These are phyloP conservation scores for Agonopterix alstromeriana DNA, from an alignment of 2,888 invertebrate genomes.

Conservation along the genomic window DNA sequence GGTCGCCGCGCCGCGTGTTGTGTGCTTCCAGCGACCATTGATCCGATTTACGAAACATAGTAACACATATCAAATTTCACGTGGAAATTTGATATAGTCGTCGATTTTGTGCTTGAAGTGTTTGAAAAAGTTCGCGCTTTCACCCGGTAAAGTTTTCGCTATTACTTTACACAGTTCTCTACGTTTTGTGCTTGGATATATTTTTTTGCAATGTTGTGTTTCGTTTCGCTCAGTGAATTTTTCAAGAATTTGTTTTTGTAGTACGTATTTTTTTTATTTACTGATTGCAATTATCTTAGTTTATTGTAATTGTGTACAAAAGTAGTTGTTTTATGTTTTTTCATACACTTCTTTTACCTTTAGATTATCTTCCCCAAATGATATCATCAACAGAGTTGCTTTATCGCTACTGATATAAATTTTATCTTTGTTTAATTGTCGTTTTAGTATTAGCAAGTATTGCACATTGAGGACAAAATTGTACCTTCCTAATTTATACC, in stretches of 20 bases:
- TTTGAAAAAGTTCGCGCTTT: slow-evolving; percentile 49
- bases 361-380: slow-evolving; percentile 13
- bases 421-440: slow-evolving; percentile 40
- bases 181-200: slow-evolving; percentile 29
- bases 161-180: slow-evolving; percentile 25
- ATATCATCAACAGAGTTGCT: slow-evolving; percentile 65
- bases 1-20: slow-evolving; percentile 52
- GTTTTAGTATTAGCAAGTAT: no score
- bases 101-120: slow-evolving; percentile 61
- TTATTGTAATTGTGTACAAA: slow-evolving; percentile 7
- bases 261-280: slow-evolving; percentile 35
- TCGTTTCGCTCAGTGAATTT: slow-evolving; percentile 53
- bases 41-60: slow-evolving; percentile 34
- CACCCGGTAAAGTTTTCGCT: slow-evolving; percentile 43
- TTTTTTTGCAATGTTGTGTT: slow-evolving; percentile 55
- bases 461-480: no score
- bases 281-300: slow-evolving; percentile 14
- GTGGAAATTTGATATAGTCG: slow-evolving; percentile 73
- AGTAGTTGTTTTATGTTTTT: slow-evolving; percentile 6
- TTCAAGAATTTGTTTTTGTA: slow-evolving; percentile 48
- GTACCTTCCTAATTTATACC: no score
- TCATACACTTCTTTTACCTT: slow-evolving; percentile 14
- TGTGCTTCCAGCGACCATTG: slow-evolving; percentile 19
- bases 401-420: slow-evolving; percentile 58
- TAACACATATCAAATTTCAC: slow-evolving; percentile 74